These are phyloP conservation scores for Corydoras sp. DNA, from an alignment of 2,113 vertebrate species.

Conservation along the genomic window DNA sequence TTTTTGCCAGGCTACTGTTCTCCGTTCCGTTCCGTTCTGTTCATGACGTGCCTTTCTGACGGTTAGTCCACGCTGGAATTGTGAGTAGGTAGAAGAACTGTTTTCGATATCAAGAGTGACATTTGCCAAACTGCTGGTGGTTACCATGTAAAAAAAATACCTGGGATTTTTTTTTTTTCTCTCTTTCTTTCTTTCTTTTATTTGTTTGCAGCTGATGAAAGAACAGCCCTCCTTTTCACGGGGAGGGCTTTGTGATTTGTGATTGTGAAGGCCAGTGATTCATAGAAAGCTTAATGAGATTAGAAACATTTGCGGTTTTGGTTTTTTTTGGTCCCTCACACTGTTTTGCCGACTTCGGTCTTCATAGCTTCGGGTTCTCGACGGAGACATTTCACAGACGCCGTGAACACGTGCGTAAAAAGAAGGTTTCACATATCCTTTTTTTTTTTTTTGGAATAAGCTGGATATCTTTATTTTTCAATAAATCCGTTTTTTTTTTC, in stretches of 20 bases:
- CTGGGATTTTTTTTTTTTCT: too few relatives aligned
- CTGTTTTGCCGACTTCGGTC: too few relatives aligned
- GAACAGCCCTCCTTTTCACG: background rate
- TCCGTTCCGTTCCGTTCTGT: slow-evolving; percentile 18
- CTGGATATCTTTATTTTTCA: slow-evolving; percentile 98
- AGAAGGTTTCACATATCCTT: slow-evolving; percentile 35
- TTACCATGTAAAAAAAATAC: background rate
- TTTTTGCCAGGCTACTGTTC: slow-evolving; percentile 51
- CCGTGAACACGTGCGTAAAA: slow-evolving; percentile 26
- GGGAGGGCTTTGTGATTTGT: background rate
- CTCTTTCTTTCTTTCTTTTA: too few relatives aligned
- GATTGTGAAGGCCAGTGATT: background rate
- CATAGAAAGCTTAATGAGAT: too few relatives aligned
- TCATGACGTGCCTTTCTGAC: slow-evolving; percentile 66
- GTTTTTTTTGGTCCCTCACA: too few relatives aligned
- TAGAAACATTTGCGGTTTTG: too few relatives aligned
- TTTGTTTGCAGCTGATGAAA: background rate
- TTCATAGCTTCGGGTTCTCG: slow-evolving; percentile 13
- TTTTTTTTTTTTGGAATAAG: slow-evolving; percentile 51
- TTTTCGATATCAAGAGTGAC: background rate
- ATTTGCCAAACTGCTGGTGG: slow-evolving; percentile 1
- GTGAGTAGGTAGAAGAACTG: background rate
- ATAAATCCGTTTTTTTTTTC: slow-evolving; percentile 79
- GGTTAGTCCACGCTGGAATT: slow-evolving; percentile 10
- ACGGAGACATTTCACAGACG: slow-evolving; percentile 5